Base-by-base conservation (phyloP, 2,888 invertebrate genomes). In the Eledone cirrhosa region DNA sequence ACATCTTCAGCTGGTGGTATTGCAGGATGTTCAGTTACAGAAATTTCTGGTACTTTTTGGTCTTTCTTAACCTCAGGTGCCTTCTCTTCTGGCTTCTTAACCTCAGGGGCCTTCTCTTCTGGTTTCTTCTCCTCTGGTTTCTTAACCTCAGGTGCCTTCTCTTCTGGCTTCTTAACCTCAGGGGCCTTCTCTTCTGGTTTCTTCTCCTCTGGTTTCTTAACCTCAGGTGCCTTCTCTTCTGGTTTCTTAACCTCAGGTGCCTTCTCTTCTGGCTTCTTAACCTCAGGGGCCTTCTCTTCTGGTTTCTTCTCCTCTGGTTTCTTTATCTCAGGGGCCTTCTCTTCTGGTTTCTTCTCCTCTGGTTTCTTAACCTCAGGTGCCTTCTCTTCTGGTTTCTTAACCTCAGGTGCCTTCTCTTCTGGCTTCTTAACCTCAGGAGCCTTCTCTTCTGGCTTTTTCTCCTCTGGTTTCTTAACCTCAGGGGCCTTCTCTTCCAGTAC, bases 401-500 rank as follows among this genome's bases (percentile, higher is more conserved):
- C 53, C 63, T 79, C 72, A 48, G 59, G 72, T 53, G 29, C n/a
- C 31, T 65, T 79, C 67, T 27, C 31, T 22, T 31, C 69, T 22
- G 31, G 31, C 11, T 69, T 69, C 22, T 31, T 41, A 13, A 41
- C 31, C n/a, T 22, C 33, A 72, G 72, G 13, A 41, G 33, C 2
- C 0, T 5, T 14, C 22, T 67, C 67, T 27, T 67, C 67, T 27
- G 65, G 29, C 53, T 16, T 74, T 53, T 29, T 75, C 59, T 16
- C 19, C n/a, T n/a, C n/a, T n/a, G 74, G 65, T 41, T 80, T 78
- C n/a, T 69, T 41, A 16, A 33, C 19, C 48, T 2, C 74, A n/a
- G 79, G 76, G 22, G 80, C 80, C 11, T 69, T 79, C 11, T 69
- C 65, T 19, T 29, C 79, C 5, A 78, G 78, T 24, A 77, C 81